These are phyloP conservation scores for Morinoia aosen DNA, from an alignment of 2,888 invertebrate genomes.

Conservation along the genomic window DNA sequence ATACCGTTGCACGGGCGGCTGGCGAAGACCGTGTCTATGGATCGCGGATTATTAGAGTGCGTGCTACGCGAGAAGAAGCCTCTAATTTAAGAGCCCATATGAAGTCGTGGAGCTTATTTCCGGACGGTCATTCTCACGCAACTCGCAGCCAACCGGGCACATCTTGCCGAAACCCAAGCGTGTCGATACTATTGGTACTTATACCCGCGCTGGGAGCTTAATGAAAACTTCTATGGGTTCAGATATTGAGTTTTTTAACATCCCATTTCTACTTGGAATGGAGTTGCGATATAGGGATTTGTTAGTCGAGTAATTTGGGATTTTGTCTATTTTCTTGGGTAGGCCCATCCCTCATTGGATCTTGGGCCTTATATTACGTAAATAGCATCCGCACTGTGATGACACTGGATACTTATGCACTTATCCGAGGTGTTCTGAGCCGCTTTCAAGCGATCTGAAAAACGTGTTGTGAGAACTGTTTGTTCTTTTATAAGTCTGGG, in stretches of 20 bases:
- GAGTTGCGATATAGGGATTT: neutral
- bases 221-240: neutral
- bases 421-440: too few species aligned
- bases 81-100: conserved; percentile 24
- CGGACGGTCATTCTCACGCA: neutral
- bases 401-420: too few species aligned
- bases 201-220: neutral
- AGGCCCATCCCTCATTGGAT: neutral
- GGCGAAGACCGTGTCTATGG: neutral
- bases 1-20: neutral
- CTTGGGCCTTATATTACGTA: neutral
- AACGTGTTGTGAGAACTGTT: too few species aligned
- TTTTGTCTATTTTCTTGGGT: neutral
- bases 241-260: neutral
- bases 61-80: conserved; percentile 21
- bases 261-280: neutral
- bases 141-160: neutral
- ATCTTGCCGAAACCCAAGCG: neutral
- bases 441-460: too few species aligned
- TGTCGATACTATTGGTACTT: neutral
- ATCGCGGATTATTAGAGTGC: neutral
- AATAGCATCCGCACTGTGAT: too few species aligned
- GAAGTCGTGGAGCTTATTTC: conserved; percentile 7
- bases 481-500: too few species aligned
- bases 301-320: neutral